These are phyloP conservation scores for Lamproptera curius DNA, from an alignment of 2,888 invertebrate species.

Conservation along the genomic window DNA sequence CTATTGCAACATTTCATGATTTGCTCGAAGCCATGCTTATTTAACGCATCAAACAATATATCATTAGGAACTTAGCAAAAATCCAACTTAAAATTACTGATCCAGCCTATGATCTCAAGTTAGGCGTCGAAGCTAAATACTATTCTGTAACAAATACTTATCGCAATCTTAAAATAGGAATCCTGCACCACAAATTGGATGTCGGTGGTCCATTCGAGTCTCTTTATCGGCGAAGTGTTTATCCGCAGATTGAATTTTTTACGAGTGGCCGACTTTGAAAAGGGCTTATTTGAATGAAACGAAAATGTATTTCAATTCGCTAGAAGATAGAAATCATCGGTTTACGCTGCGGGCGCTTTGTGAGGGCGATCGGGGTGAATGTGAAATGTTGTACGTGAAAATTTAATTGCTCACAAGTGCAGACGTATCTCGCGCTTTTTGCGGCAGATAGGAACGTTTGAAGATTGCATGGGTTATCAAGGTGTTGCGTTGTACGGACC, in stretches of 20 bases:
- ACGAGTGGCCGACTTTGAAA: conserved; percentile 22
- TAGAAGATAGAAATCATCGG: conserved; percentile 21
- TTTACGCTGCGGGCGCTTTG: conserved; percentile 18
- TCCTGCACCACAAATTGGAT: conserved; percentile 28
- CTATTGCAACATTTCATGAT: too few relatives aligned
- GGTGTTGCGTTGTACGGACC: too few relatives aligned
- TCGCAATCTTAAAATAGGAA: too few relatives aligned
- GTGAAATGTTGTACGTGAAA: conserved; percentile 6
- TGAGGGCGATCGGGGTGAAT: conserved; percentile 12
- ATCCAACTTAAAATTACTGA: too few relatives aligned
- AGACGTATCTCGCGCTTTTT: neutral
- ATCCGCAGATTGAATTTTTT: conserved; percentile 25
- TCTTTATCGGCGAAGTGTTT: conserved; percentile 28
- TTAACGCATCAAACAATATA: too few relatives aligned
- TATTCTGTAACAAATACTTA: too few relatives aligned
- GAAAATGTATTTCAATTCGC: conserved; percentile 22
- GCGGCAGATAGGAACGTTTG: neutral
- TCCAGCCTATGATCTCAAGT: too few relatives aligned
- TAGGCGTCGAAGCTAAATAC: too few relatives aligned
- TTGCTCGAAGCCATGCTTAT: too few relatives aligned
- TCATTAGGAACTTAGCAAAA: too few relatives aligned
- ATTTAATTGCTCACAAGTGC: conserved; percentile 8
- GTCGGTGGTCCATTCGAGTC: conserved; percentile 27
- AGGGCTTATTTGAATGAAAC: conserved; percentile 22
- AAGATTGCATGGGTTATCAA: too few relatives aligned